These are phyloP conservation scores for Micronycteris hirsuta DNA, from an alignment of 2,113 vertebrate species.

Conservation along the genomic window DNA sequence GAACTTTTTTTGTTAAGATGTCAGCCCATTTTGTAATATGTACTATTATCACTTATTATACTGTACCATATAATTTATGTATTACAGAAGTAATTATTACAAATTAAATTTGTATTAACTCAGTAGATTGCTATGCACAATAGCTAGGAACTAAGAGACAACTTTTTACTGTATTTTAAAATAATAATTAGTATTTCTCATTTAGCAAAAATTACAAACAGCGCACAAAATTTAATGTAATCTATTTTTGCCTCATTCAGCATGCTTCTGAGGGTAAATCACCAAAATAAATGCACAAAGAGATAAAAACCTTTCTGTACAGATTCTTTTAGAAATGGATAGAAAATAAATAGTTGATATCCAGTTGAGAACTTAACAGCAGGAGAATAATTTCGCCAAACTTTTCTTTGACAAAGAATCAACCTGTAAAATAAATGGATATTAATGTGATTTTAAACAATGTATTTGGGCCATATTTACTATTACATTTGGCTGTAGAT, in stretches of 20 bases:
- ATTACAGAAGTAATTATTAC: constrained; percentile 67
- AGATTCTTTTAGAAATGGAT: constrained; percentile 27
- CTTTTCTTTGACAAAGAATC: constrained; percentile 31
- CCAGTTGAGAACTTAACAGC: constrained; percentile 40
- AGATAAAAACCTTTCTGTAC: neutral
- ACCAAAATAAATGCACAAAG: neutral
- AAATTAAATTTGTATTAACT: constrained; percentile 69
- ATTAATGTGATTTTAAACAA: constrained; percentile 41
- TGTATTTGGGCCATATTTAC: neutral
- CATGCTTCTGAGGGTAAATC: neutral
- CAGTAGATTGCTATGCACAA: constrained; percentile 40
- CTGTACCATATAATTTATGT: constrained; percentile 72
- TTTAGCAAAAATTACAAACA: constrained; percentile 43
- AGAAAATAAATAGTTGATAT: constrained; percentile 40
- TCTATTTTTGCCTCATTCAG: constrained; percentile 39
- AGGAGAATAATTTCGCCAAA: constrained; percentile 44
- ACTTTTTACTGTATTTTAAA: constrained; percentile 52
- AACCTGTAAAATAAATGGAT: constrained; percentile 36
- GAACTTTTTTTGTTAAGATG: constrained; percentile 64
- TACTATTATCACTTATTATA: constrained; percentile 66
- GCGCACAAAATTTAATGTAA: constrained; percentile 38
- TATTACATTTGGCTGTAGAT: neutral
- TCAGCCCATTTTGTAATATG: constrained; percentile 61
- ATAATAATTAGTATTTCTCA: constrained; percentile 58
- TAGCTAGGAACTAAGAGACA: neutral